Evolutionary conservation across 2,797 vertebrate species (phyloP), one percentile per base, ranked within the genome.

Genomic region (Aythya fuligula): DNA sequence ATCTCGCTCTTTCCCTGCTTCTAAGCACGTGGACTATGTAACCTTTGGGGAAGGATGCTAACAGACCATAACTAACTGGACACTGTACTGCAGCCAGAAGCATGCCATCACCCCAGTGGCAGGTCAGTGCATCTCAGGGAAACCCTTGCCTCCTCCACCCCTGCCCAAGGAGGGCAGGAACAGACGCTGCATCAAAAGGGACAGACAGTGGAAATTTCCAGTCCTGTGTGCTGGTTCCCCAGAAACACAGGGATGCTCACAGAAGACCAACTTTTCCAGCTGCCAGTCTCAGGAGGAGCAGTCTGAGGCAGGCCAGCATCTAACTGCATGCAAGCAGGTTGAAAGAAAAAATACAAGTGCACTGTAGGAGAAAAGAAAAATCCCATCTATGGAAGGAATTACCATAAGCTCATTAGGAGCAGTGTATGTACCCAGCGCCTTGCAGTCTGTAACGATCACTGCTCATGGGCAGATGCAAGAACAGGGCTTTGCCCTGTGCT

Each of bases 11-110:
- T 84, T 77, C 36, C 61, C 57, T 87, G 32, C 24, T 77, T 28
- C 77, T 76, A 9, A 76, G 88, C 67, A 74, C 3, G 5, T 54
- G 77, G 77, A 92, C 90, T 88, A 64, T 90, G 74, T 79, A 85
- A 85, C 84, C 38, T 53, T 54, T 7, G 27, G 28, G 30, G 94
- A 71, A 61, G 27, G 47, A 36, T 89, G 30, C 41, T 76, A 39
- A 36, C 22, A 14, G 54, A 92, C 84, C 60, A 3, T 93, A 92
- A 91, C 89, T 94, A 96, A 89, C 93, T 30, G 62, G 66, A 60
- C 6, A 16, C 64, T 70, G 58, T 30, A 56, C n/a, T 16, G 13
- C 51, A 81, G 79, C 75, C 85, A 75, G 57, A 41, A 89, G 39
- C 1, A 0, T 53, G 45, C 32, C 60, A 27, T 32, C 80, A 73